These are phyloP conservation scores for Cacatua alba DNA, from an alignment of 2,113 vertebrate species.

Conservation along the genomic window DNA sequence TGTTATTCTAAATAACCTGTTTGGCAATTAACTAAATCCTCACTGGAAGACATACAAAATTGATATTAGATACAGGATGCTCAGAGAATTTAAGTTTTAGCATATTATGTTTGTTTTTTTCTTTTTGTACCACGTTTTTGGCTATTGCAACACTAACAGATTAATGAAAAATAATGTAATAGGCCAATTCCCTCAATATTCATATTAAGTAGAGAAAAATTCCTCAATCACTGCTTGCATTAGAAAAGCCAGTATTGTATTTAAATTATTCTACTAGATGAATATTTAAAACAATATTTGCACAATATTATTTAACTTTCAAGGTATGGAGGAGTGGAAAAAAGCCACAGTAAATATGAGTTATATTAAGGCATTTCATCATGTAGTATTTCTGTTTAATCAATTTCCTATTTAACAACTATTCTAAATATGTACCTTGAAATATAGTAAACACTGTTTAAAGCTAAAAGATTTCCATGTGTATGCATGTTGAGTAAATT, in stretches of 20 bases:
- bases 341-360: constrained; percentile 24
- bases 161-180: constrained; percentile 61
- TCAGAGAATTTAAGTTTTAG: background rate
- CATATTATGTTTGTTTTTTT: background rate
- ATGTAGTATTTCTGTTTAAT: constrained; percentile 20
- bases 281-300: constrained; percentile 70
- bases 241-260: constrained; percentile 60
- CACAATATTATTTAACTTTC: constrained; percentile 42
- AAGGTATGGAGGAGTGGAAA: constrained; percentile 30
- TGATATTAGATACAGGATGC: background rate
- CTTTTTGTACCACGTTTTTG: background rate
- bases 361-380: constrained; percentile 47
- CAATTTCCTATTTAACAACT: background rate
- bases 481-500: background rate
- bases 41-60: background rate
- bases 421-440: background rate
- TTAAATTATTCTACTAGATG: constrained; percentile 57
- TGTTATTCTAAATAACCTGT: background rate
- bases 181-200: constrained; percentile 42
- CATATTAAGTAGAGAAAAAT: constrained; percentile 53
- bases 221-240: constrained; percentile 52
- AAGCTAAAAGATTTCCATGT: background rate
- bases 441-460: background rate
- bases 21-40: background rate
- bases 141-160: background rate